Conservation (phyloP, 2,888 invertebrate genomes). For the Athalia rosae region DNA sequence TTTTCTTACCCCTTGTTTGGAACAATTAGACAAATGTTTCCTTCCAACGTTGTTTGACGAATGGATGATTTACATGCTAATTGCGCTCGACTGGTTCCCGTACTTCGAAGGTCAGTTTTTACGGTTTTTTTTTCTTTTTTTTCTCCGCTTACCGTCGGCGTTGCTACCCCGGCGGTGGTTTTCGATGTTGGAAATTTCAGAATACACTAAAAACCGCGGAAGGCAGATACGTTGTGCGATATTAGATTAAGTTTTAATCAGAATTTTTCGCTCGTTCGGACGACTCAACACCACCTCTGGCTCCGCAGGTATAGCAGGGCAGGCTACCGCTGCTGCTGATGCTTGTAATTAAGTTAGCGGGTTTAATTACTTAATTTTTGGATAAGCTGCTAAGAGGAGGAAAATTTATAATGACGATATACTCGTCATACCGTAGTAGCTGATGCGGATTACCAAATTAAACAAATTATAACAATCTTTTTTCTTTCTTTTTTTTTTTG, state of each 20-base stretch:
- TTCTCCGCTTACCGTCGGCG: neutral
- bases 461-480: too few relatives aligned
- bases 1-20: too few relatives aligned
- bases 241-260: slow-evolving; percentile 68
- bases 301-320: slow-evolving; percentile 44
- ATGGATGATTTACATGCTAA: slow-evolving; percentile 40
- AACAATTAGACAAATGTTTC: slow-evolving; percentile 29
- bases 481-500: too few relatives aligned
- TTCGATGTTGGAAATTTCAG: slow-evolving; percentile 5
- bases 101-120: too few relatives aligned
- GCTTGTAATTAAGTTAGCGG: slow-evolving; percentile 62
- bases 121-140: neutral
- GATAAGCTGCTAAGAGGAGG: slow-evolving; percentile 45
- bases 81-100: neutral
- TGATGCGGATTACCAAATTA: too few relatives aligned
- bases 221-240: slow-evolving; percentile 9
- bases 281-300: neutral
- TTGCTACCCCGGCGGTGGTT: neutral
- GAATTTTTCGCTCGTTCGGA: slow-evolving; percentile 52
- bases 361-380: slow-evolving; percentile 66
- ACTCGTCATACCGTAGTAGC: neutral
- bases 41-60: slow-evolving; percentile 29
- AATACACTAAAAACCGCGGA: neutral
- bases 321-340: slow-evolving; percentile 31
- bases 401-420: neutral